Evolutionary conservation across 2,113 vertebrate species (phyloP), one percentile per base, ranked within the genome.

Genomic region (Chloroceryle aenea): DNA sequence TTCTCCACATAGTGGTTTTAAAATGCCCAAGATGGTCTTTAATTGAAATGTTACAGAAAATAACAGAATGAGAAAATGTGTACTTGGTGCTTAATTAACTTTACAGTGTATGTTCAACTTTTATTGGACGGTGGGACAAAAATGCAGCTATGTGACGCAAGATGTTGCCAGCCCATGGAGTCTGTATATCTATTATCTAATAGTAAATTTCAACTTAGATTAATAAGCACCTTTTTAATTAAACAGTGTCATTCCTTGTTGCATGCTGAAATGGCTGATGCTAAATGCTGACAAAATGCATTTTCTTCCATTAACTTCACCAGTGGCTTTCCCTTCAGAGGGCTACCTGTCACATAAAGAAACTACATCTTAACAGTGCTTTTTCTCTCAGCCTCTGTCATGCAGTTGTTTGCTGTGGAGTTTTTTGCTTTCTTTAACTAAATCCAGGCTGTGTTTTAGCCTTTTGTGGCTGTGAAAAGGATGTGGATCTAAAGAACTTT

Each of bases 21-120:
- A 95, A 87, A 82, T 88, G 53, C 85, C 78, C 90, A 72, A 85
- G 92, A 90, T 64, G 36, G 48, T 73, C 40, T 90, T 93, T 85
- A 96, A 94, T 91, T 89, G 81, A 91, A 95, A 72, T 94, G 78
- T 76, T 93, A 79, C 67, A 83, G 82, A 94, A 93, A 90, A 93
- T 83, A 95, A 71, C 55, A 22, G 68, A 86, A 82, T n/a, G 53
- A 85, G 58, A 82, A 93, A 80, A 71, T 45, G 58, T 66, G n/a
- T 89, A 62, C 50, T 85, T 87, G n/a, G 48, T 87, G 58, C 87
- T 95, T 91, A 91, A 94, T 97, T 93, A 86, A 93, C 58, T 90
- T 80, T 68, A 52, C 56, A 87, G 7, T 56, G 16, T 76, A 91
- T 82, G 62, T 79, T 95, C 92, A 91, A 43, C 61, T 94, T 87